phyloP scores from a whole-genome alignment of 2,113 vertebrate genomes.

The Gulo gulo region DNA sequence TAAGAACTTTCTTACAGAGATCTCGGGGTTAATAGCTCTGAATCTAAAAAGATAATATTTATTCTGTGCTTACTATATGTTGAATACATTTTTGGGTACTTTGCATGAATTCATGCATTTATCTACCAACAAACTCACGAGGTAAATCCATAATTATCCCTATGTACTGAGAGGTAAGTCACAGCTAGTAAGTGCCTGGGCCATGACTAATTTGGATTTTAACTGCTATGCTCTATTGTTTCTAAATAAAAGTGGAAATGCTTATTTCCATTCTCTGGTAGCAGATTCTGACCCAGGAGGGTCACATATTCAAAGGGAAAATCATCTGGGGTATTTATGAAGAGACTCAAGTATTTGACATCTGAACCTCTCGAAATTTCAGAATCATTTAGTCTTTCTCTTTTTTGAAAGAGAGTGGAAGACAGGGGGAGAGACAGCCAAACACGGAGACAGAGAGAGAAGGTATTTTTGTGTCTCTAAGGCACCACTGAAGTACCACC shows the following conservation, averaged over 20 bases:
- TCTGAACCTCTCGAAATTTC: neutral
- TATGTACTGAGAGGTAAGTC: neutral
- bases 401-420: neutral
- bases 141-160: neutral
- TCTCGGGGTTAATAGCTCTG: neutral
- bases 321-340: neutral
- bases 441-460: neutral
- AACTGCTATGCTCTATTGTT: neutral
- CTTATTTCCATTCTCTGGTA: neutral
- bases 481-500: neutral
- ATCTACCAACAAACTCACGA: neutral
- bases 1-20: neutral
- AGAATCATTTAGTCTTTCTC: neutral
- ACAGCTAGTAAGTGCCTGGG: neutral
- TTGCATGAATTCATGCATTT: neutral
- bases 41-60: neutral
- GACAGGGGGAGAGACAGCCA: neutral
- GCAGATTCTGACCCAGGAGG: neutral
- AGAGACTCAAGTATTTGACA: neutral
- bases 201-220: neutral
- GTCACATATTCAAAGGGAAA: neutral
- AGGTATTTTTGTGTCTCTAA: neutral
- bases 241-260: neutral
- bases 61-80: neutral
- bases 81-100: neutral